These are phyloP conservation scores for Tubulanus polymorphus DNA, from an alignment of 2,888 invertebrate genomes.

Conservation along the genomic window DNA sequence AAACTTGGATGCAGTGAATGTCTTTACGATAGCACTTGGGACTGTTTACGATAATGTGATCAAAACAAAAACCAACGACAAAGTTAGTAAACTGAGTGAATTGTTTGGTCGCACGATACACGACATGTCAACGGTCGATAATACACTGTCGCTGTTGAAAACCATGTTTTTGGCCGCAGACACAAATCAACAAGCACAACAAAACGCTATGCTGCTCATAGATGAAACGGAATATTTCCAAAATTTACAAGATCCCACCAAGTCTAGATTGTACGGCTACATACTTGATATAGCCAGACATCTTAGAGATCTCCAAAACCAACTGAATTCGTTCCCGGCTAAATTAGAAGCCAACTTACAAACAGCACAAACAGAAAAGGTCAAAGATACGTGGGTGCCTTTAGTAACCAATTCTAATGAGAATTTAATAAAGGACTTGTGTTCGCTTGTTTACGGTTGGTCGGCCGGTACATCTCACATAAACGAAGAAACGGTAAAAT, in stretches of 20 bases:
- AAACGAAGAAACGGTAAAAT: too few species aligned
- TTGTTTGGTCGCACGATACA: neutral
- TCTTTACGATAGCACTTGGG: neutral
- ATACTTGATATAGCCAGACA: too few species aligned
- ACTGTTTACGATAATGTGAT: neutral
- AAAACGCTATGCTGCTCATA: neutral
- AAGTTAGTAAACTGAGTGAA: neutral
- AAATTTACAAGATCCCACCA: too few species aligned
- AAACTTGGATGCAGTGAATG: neutral
- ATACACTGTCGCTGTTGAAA: neutral
- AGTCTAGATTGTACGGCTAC: too few species aligned
- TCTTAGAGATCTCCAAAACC: neutral
- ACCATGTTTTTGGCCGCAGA: neutral
- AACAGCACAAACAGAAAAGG: neutral
- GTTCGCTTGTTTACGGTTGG: too few species aligned
- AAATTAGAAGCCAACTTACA: neutral
- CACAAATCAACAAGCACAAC: neutral
- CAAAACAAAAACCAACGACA: neutral
- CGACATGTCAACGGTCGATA: neutral
- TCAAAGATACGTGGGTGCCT: neutral
- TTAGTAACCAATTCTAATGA: too few species aligned
- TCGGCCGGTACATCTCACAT: too few species aligned
- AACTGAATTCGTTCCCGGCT: neutral
- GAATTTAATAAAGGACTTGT: too few species aligned
- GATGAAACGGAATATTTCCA: too few species aligned